Percentiles rank a stretch among this genome's conserved stretches.
Evolutionary conservation across 2,888 invertebrate genomes (phyloP).

Genomic region (Ceramica pisi): DNA sequence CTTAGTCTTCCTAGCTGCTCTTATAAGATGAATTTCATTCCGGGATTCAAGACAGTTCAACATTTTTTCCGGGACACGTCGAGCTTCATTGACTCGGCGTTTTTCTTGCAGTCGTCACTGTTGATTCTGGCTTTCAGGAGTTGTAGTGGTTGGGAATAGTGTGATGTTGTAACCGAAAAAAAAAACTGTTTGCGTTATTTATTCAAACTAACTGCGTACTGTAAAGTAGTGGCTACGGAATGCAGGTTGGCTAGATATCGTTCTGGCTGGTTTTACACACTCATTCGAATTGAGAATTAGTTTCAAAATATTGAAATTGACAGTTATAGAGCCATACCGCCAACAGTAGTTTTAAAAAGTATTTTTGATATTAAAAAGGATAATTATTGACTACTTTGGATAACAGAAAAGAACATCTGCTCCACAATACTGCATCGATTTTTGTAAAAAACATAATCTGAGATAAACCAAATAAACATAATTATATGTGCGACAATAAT

Average conservation of each 20-base stretch:
- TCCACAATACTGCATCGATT: neutral
- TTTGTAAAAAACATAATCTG: neutral
- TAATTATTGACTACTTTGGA: neutral
- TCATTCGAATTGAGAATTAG: neutral
- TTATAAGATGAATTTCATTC: no score
- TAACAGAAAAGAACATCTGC: neutral
- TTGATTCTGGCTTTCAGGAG: no score
- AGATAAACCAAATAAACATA: neutral
- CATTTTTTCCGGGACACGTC: no score
- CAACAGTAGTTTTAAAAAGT: no score
- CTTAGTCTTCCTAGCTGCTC: no score
- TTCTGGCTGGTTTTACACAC: neutral
- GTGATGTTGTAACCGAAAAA: no score
- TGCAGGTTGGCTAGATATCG: neutral
- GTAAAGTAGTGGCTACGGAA: neutral
- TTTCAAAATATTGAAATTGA: neutral
- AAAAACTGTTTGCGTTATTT: constrained; percentile 15
- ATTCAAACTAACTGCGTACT: neutral
- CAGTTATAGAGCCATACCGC: no score
- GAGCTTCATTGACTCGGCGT: no score
- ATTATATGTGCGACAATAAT: neutral
- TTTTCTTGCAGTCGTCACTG: no score
- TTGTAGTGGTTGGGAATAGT: no score
- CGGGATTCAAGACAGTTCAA: no score
- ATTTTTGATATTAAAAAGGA: neutral